phyloP scores from a whole-genome alignment of 1,140 invertebrate species.

The Drosophila jambulina region DNA sequence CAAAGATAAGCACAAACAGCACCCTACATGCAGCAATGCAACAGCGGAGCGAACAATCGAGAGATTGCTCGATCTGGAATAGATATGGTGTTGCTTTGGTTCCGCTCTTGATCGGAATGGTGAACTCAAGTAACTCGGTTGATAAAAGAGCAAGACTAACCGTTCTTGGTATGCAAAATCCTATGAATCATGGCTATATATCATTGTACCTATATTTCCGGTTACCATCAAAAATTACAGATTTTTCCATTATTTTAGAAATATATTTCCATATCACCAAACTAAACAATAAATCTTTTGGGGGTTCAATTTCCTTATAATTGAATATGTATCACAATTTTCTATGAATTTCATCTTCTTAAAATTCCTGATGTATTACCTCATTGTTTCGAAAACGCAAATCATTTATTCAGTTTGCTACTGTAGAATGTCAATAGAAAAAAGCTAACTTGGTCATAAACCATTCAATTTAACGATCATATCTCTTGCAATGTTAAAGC shows the following conservation, averaged over 20 bases:
- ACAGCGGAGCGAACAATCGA: conserved; percentile 22
- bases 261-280: not conserved
- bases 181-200: conserved; percentile 6
- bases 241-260: not conserved
- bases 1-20: conserved; percentile 74
- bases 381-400: not conserved
- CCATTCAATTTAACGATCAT: not conserved
- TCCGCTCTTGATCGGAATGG: conserved; percentile 26
- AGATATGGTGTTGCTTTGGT: conserved; percentile 21
- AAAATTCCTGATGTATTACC: not conserved
- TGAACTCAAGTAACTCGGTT: conserved; percentile 8
- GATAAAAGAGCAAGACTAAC: not conserved
- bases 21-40: conserved; percentile 68
- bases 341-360: not conserved
- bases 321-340: not conserved
- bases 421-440: not conserved
- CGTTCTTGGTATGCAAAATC: not conserved
- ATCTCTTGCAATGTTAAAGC: not conserved
- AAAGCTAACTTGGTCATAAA: not conserved
- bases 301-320: not conserved
- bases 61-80: conserved; percentile 23
- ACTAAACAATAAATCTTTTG: not conserved
- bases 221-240: not conserved
- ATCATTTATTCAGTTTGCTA: not conserved
- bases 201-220: not conserved